phyloP scores from a whole-genome alignment of 1,140 invertebrate genomes.

The Grapholita molesta region DNA sequence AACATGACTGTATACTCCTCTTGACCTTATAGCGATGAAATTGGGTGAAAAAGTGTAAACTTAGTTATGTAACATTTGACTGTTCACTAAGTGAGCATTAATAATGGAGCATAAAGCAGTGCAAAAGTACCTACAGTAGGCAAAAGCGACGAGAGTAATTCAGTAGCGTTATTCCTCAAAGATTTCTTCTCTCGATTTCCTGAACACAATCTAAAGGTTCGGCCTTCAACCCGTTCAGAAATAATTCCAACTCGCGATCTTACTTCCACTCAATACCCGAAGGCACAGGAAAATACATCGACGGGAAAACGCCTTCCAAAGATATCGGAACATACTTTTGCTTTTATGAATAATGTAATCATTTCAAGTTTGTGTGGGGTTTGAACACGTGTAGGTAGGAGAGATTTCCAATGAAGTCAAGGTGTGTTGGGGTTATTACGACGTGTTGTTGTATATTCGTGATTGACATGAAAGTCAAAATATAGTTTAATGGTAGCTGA shows the following conservation, averaged over 20 bases:
- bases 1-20: too few species aligned
- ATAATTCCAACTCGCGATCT: neutral
- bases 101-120: too few species aligned
- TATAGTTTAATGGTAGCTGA: too few species aligned
- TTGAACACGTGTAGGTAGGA: neutral
- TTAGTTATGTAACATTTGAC: too few species aligned
- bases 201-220: neutral
- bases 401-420: too few species aligned
- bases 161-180: neutral
- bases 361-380: neutral
- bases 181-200: neutral
- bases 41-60: too few species aligned
- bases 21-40: too few species aligned
- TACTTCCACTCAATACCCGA: neutral
- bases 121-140: too few species aligned
- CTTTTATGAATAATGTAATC: conserved; percentile 9
- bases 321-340: conserved; percentile 6
- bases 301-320: neutral
- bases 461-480: too few species aligned
- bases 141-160: neutral
- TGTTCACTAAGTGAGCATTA: too few species aligned
- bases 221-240: neutral
- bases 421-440: too few species aligned
- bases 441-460: too few species aligned
- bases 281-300: neutral